Base-by-base conservation (phyloP, 2,888 invertebrate genomes). In the Drosophila dives region DNA sequence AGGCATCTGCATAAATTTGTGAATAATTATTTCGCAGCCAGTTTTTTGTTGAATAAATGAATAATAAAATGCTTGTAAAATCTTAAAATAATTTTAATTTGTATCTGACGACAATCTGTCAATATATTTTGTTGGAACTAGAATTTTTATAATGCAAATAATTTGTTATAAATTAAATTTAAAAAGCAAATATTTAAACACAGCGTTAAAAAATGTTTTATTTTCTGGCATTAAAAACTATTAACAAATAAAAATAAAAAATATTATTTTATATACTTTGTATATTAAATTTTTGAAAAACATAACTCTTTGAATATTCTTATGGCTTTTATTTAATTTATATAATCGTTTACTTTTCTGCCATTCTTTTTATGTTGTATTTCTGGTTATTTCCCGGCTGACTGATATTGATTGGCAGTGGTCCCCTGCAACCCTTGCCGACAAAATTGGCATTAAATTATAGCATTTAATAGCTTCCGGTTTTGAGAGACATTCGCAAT, bases 391-490 rank as follows among this genome's bases (percentile, higher is more conserved):
- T 42, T 17, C 26, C 26, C 26, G 29, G n/a, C 49, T 36, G 58
- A 51, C 50, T 50, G 38, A 50, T 66, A 40, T 23, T 51, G 51
- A 36, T 33, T n/a, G 50, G 15, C 11, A 10, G 23, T n/a, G 55
- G 8, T 40, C n/a, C 17, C 50, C n/a, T 45, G 20, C n/a, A 40
- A 26, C 49, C 26, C 55, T 53, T 64, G 12, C n/a, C 17, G 4
- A 34, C 50, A 42, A 66, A 59, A 36, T 64, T 64, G 38, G 50
- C 67, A 62, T 72, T 68, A 68, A 75, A 79, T 70, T 62, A 71
- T 81, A 66, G 51, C 33, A 75, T 68, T 87, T 83, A 81, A 87
- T 84, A 69, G 83, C 81, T 85, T 85, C 84, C 84, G 81, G 87
- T 87, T 83, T 68, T 78, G 53, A 84, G 53, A 84, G 76, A 72